A percentile compares a stretch with the other conserved stretches of the same genome.
Conservation (phyloP, 1,140 invertebrate species). For the Meteorus sp. region DNA sequence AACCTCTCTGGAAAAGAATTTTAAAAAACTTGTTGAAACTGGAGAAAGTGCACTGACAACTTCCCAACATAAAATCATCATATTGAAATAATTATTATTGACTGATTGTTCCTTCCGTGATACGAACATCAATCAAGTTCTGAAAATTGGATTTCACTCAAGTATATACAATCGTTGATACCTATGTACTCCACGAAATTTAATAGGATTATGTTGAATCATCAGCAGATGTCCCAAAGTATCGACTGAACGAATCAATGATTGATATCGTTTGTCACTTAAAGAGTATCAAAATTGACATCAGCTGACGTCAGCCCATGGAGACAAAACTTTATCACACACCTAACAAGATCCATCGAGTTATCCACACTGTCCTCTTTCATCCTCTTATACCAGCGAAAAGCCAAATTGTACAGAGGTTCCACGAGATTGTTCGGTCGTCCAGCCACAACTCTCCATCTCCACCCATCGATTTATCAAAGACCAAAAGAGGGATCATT, state of each 20-base stretch:
- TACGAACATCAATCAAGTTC: neutral
- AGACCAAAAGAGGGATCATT: too few species aligned
- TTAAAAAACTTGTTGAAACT: too few species aligned
- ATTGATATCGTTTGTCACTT: conserved; percentile 34
- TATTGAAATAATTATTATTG: too few species aligned
- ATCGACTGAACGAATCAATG: conserved; percentile 27
- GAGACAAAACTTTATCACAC: conserved; percentile 22
- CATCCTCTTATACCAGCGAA: too few species aligned
- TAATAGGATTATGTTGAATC: neutral
- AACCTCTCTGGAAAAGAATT: too few species aligned
- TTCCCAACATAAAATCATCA: too few species aligned
- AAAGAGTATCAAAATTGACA: neutral
- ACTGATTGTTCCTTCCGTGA: too few species aligned
- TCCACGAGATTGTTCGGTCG: conserved; percentile 18
- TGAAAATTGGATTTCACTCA: neutral
- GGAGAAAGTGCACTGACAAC: too few species aligned
- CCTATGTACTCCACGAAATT: neutral
- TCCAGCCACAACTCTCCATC: conserved; percentile 6
- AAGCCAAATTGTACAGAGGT: conserved; percentile 24
- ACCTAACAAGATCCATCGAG: conserved; percentile 19
- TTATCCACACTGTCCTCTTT: too few species aligned
- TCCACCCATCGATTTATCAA: conserved; percentile 24
- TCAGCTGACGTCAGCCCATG: conserved; percentile 23
- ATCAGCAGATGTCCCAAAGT: conserved; percentile 25
- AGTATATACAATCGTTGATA: conserved; percentile 12